Conservation (phyloP, 2,797 vertebrate genomes). For the Cetoscarus ocellatus region DNA sequence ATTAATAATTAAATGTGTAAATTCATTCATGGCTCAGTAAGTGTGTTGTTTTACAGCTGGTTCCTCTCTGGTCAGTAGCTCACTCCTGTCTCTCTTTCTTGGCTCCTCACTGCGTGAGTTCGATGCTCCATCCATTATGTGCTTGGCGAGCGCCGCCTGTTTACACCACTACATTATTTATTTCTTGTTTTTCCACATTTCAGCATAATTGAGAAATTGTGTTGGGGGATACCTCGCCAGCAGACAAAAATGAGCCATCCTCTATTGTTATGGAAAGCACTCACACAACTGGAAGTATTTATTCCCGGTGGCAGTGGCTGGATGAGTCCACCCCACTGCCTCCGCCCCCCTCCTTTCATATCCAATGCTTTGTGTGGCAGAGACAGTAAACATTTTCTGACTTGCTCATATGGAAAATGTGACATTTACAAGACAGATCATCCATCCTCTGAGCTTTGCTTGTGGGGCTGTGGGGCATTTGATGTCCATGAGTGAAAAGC, state of each 20-base stretch:
- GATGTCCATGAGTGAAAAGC: constrained; percentile 22
- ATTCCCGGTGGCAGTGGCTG: constrained; percentile 34
- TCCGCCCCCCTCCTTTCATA: neutral
- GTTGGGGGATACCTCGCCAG: constrained; percentile 34
- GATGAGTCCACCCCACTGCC: constrained; percentile 6
- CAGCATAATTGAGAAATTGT: constrained; percentile 58
- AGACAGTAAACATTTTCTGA: constrained; percentile 39
- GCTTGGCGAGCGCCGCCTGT: constrained; percentile 51
- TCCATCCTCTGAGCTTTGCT: constrained; percentile 15
- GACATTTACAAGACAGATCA: constrained; percentile 57
- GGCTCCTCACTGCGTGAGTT: constrained; percentile 24
- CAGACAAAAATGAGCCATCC: constrained; percentile 43
- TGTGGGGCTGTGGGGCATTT: constrained; percentile 31
- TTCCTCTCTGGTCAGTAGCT: constrained; percentile 19
- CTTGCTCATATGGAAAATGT: constrained; percentile 55
- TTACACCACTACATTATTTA: constrained; percentile 55
- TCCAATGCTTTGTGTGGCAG: constrained; percentile 26
- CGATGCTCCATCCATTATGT: constrained; percentile 45
- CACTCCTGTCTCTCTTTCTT: constrained; percentile 9
- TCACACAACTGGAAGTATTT: constrained; percentile 35
- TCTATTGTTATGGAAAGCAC: constrained; percentile 58
- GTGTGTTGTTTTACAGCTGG: constrained; percentile 14
- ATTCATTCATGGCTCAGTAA: neutral
- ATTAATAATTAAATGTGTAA: constrained; percentile 7
- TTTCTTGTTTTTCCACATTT: constrained; percentile 53